Base-by-base conservation (phyloP, 2,113 vertebrate genomes). In the Polypterus bichir region DNA sequence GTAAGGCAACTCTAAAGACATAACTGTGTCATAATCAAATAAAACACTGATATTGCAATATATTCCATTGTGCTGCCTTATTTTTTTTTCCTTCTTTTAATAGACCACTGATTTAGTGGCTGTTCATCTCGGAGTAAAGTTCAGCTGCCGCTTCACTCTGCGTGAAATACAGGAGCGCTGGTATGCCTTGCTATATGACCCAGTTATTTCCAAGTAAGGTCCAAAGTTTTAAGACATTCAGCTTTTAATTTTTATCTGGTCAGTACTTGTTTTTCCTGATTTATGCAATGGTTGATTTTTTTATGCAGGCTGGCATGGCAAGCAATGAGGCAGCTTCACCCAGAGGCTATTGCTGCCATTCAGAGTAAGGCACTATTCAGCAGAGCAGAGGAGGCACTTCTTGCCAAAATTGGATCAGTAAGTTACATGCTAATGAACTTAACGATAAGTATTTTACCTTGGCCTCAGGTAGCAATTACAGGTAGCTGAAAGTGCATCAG, bases 331-430 rank as follows among this genome's bases (percentile, higher is more conserved):
- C 93, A 96, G 78, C 88, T 98, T 59, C 94, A 97, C 68, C 94
- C 94, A 1, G 94, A 98, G 70, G 92, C 94, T 61, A 93, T 97
- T 8, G 91, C 93, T 0, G 91, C 94, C 46, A 93, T 95, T 68
- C 94, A 97, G 83, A 93, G 92, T 73, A 98, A 96, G 77, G 91
- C 94, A 6, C 86, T 98, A 1, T 98, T 94, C 71, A 94, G 92
- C 81, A 96, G 93, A 68, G 77, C 87, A 1, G 94, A 98, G 69
- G 94, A 98, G 69, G 87, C 87, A 48, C 79, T 95, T 62, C 78
- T 98, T 44, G 86, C 81, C 67, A 92, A 91, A 69, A 89, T 98
- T 62, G 87, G 88, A 64, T 98, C 94, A 61, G 94, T 97, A 76
- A 87, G 91, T 67, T 44, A 9, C 10, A 60, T 55, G 3, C 27